Conservation (phyloP, 2,888 invertebrate species). For the Rotaria sp. region DNA sequence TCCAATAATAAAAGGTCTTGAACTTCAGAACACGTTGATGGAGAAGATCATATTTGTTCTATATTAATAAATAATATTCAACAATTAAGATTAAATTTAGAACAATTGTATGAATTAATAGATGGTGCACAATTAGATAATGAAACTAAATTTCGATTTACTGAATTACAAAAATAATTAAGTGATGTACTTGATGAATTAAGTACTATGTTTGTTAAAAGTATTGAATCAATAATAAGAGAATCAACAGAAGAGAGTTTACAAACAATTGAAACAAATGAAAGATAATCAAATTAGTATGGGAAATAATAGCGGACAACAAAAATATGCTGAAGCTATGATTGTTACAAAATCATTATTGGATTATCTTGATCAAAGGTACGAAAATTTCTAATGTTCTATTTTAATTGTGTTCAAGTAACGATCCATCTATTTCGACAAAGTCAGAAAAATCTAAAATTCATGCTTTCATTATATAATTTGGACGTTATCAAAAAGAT, state of each 20-base stretch:
- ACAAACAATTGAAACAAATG: conserved; percentile 41
- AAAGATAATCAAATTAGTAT: conserved; percentile 41
- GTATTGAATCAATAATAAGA: conserved; percentile 41
- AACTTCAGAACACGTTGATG: conserved; percentile 83
- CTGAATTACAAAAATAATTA: conserved; percentile 89
- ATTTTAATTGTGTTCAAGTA: too few relatives aligned
- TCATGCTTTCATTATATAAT: too few relatives aligned
- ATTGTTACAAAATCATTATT: conserved; percentile 84
- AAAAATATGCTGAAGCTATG: conserved; percentile 68
- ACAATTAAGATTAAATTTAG: conserved; percentile 90
- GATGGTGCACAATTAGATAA: conserved; percentile 67
- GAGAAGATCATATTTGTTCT: conserved; percentile 58
- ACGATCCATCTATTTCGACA: too few relatives aligned
- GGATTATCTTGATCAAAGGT: conserved; percentile 66
- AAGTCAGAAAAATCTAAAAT: too few relatives aligned
- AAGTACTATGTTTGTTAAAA: conserved; percentile 78
- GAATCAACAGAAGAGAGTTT: conserved; percentile 41
- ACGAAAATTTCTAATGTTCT: too few relatives aligned
- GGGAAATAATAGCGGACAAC: conserved; percentile 17
- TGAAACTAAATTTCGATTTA: conserved; percentile 63
- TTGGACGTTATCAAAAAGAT: too few relatives aligned
- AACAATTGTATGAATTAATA: conserved; percentile 99
- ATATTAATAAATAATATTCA: conserved; percentile 99
- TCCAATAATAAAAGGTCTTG: conserved; percentile 93
- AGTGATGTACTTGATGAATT: conserved; percentile 89